Percentiles rank a stretch among this genome's conserved stretches.
These are phyloP conservation scores for Heliconius ismenius DNA, from an alignment of 2,888 invertebrate species.

Conservation along the genomic window DNA sequence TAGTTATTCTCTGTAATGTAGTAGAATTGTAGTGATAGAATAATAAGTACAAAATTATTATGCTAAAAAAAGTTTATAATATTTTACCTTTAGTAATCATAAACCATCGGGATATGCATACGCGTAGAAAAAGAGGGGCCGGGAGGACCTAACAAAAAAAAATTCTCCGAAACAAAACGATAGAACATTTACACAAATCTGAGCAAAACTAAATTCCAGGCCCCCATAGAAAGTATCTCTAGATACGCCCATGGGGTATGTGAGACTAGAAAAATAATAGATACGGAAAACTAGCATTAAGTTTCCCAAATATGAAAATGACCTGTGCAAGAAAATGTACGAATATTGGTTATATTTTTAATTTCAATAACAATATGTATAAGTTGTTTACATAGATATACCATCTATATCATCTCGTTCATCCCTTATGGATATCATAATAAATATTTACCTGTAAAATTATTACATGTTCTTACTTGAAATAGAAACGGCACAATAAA, in stretches of 20 bases:
- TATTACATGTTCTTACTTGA: not conserved
- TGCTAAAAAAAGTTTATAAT: not conserved
- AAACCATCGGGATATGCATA: no score
- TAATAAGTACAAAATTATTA: conserved; percentile 5
- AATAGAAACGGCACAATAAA: conserved; percentile 14
- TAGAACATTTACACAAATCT: not conserved
- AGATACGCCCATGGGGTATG: no score
- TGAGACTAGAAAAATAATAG: no score
- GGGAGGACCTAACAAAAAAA: no score
- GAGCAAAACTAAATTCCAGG: no score
- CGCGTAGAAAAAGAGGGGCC: no score
- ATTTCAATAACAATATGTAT: not conserved
- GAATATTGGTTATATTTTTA: not conserved
- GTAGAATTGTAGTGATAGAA: not conserved
- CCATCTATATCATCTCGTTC: not conserved
- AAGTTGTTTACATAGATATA: not conserved
- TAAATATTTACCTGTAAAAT: not conserved
- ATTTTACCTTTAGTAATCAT: no score
- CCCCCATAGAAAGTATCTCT: no score
- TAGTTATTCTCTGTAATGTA: not conserved
- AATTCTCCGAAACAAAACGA: no score
- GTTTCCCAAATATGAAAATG: not conserved
- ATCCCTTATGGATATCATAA: not conserved
- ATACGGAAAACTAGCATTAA: not conserved
- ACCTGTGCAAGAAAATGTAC: not conserved